Base-by-base conservation (phyloP, 2,797 vertebrate genomes). In the Acrocephalus scirpaceus region DNA sequence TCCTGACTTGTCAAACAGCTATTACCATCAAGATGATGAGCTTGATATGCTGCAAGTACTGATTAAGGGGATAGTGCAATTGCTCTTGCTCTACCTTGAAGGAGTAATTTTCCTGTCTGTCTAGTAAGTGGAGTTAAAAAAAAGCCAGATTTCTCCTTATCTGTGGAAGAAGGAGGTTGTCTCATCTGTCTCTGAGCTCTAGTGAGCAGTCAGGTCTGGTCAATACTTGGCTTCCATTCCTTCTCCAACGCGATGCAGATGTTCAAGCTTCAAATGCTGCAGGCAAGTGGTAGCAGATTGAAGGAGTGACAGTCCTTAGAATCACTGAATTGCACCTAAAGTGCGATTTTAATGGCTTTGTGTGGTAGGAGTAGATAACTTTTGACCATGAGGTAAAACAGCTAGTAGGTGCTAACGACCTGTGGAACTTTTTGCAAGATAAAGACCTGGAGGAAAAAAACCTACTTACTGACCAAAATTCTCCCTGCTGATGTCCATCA, bases 41-140 rank as follows among this genome's bases (percentile, higher is more conserved):
- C 78, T 96, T 93, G 95, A 95, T 94, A 96, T 86, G 56, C 60
- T 80, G 89, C 88, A 97, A 96, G 91, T 95, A 93, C 96, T 97
- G 97, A 97, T 97, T 96, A 97, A 97, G 86, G 94, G 94, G 91
- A 96, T 96, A 95, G 91, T 93, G 93, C 95, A 95, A 90, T 95
- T 88, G 71, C 77, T 92, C 77, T 76, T 82, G 83, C 81, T 82
- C 61, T 96, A 98, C 91, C 94, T 96, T 88, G 85, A 97, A 97
- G 95, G 97, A 97, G 94, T 97, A 81, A 95, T 97, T 94, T 96
- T 93, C 94, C 86, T 93, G 92, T 95, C 95, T 96, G 91, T 88
- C 96, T 96, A 91, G 94, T 74, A 88, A 90, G 86, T 50, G 75
- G 71, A 81, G 54, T 75, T 48, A 83, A 94, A 96, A 94, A 96